phyloP scores from a whole-genome alignment of 64 coral and sea anemone genomes.

The Dendronephthya gigantea region DNA sequence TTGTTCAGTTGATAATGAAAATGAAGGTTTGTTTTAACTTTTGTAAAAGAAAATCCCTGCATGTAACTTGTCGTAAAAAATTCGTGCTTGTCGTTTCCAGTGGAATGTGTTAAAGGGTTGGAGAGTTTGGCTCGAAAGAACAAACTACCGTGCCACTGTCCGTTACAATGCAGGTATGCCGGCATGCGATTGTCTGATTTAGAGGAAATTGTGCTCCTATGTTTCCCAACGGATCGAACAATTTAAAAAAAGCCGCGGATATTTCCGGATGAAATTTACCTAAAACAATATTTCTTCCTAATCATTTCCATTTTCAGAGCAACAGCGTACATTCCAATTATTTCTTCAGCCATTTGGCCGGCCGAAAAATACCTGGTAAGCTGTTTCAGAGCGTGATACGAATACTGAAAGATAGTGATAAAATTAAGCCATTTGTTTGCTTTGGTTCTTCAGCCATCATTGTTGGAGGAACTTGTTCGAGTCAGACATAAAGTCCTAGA shows the following conservation, averaged over 20 bases:
- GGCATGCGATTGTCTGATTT: neutral
- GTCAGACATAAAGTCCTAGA: slow-evolving; percentile 12
- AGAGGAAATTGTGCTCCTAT: neutral
- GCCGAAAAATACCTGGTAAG: slow-evolving; percentile 15
- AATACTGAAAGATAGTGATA: neutral
- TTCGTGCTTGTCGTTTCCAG: neutral
- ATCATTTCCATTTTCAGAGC: neutral
- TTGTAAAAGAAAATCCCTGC: neutral
- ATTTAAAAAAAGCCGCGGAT: no score
- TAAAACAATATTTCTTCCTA: no score
- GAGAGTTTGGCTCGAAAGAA: neutral
- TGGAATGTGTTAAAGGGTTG: neutral
- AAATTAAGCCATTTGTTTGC: neutral
- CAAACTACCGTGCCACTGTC: neutral
- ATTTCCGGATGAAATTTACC: no score
- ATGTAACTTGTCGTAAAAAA: no score
- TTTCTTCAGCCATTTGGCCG: neutral
- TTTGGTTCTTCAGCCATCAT: neutral
- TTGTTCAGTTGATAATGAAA: neutral
- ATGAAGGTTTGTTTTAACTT: neutral
- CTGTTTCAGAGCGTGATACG: neutral
- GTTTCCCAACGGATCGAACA: neutral
- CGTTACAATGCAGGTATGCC: neutral
- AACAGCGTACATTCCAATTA: neutral
- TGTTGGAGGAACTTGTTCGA: neutral